A percentile compares a stretch with the other conserved stretches of the same genome.
phyloP scores from a whole-genome alignment of 2,113 vertebrate genomes.

The Amphiprion ocellaris region DNA sequence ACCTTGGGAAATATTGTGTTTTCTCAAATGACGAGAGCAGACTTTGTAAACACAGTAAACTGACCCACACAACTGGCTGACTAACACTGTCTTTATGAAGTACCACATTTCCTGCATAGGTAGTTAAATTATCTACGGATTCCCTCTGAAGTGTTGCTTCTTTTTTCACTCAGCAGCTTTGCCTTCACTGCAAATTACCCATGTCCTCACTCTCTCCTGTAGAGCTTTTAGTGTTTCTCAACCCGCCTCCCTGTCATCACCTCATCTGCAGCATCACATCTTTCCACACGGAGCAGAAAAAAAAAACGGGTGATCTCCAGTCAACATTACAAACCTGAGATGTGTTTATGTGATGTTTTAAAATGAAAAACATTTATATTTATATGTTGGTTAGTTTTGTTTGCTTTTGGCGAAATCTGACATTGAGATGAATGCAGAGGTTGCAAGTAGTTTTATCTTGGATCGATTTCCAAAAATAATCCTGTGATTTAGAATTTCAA shows the following conservation, averaged over 20 bases:
- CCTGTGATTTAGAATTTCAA: neutral
- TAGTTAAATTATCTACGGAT: neutral
- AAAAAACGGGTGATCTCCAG: neutral
- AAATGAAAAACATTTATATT: neutral
- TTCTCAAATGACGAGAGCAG: slow-evolving; percentile 1
- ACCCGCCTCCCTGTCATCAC: slow-evolving; percentile 53
- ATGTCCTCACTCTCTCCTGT: slow-evolving; percentile 28
- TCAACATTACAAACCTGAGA: neutral
- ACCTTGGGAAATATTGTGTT: slow-evolving; percentile 18
- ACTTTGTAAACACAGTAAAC: slow-evolving; percentile 8
- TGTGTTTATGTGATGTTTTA: neutral
- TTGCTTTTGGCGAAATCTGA: neutral
- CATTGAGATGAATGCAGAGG: neutral
- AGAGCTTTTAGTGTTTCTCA: slow-evolving; percentile 62
- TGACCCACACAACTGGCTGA: neutral
- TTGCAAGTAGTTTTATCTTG: neutral
- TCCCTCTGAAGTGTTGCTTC: neutral
- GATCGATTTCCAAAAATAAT: neutral
- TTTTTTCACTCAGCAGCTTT: slow-evolving; percentile 64
- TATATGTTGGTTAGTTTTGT: neutral
- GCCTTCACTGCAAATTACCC: slow-evolving; percentile 71
- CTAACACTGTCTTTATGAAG: no score
- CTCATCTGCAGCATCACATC: slow-evolving; percentile 42
- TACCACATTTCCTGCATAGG: neutral
- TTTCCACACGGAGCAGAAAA: slow-evolving; percentile 41